These are phyloP conservation scores for Alloplasta piceator DNA, from an alignment of 2,888 invertebrate species.

Conservation along the genomic window DNA sequence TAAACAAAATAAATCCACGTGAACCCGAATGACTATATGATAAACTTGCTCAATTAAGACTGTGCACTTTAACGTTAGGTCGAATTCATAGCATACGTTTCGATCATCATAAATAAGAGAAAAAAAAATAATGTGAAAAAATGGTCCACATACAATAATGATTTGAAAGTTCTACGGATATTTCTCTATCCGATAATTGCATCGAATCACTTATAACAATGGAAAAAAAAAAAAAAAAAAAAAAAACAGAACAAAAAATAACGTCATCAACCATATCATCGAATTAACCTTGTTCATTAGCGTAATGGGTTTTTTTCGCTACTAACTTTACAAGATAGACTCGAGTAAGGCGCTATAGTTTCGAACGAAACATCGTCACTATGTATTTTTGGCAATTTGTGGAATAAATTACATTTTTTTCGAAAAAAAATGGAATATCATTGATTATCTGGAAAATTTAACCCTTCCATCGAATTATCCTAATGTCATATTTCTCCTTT, in stretches of 20 bases:
- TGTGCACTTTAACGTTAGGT: constrained; percentile 19
- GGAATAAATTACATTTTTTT: constrained; percentile 64
- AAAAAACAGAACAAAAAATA: constrained; percentile 1
- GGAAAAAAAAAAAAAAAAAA: neutral
- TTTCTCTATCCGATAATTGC: constrained; percentile 22
- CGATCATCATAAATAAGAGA: constrained; percentile 1
- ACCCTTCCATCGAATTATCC: constrained; percentile 24
- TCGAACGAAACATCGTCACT: constrained; percentile 40
- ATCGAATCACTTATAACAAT: constrained; percentile 15
- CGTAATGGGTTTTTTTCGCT: constrained; percentile 59
- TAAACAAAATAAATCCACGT: neutral
- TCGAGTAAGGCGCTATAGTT: constrained; percentile 35
- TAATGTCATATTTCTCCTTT: neutral
- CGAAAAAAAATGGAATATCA: constrained; percentile 25
- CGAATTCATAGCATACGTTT: constrained; percentile 24
- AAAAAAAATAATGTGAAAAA: neutral
- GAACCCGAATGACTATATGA: constrained; percentile 49
- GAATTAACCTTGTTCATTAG: constrained; percentile 59
- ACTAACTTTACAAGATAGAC: constrained; percentile 62
- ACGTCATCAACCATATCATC: constrained; percentile 60
- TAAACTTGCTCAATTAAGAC: constrained; percentile 53
- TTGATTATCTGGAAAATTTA: neutral
- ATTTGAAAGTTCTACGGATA: constrained; percentile 7
- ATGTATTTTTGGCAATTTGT: constrained; percentile 70
- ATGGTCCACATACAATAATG: constrained; percentile 39